Evolutionary conservation across 1,140 invertebrate genomes (phyloP).

Genomic region (Rhizoglyphus robini): DNA sequence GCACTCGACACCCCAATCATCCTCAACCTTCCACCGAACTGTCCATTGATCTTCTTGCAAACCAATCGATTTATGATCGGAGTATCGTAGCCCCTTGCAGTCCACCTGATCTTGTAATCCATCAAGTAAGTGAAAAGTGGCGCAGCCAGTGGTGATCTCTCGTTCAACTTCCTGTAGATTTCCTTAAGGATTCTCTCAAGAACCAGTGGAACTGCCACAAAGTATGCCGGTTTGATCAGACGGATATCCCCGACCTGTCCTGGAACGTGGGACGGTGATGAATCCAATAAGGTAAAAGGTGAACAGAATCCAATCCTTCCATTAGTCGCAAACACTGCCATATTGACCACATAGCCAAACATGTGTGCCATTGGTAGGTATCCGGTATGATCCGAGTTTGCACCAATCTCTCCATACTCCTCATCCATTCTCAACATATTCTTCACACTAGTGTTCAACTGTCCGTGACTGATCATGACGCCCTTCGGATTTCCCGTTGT

Average conservation of each 20-base stretch:
- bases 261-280: constrained; percentile 33
- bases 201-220: constrained; percentile 74
- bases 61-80: constrained; percentile 23
- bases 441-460: constrained; percentile 50
- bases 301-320: constrained; percentile 89
- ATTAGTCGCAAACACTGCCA: constrained; percentile 38
- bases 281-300: constrained; percentile 83
- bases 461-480: constrained; percentile 27
- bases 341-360: constrained; percentile 56
- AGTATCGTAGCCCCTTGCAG: constrained; percentile 18
- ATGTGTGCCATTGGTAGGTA: constrained; percentile 96
- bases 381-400: constrained; percentile 60
- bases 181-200: constrained; percentile 35
- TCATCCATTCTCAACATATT: constrained; percentile 64
- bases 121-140: constrained; percentile 20
- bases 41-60: constrained; percentile 48
- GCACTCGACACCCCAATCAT: constrained; percentile 81
- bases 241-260: constrained; percentile 28
- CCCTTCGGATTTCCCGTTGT: constrained; percentile 30
- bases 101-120: constrained; percentile 22
- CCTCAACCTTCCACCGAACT: constrained; percentile 62
- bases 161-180: constrained; percentile 37
- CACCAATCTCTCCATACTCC: constrained; percentile 28
- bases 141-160: constrained; percentile 26
- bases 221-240: constrained; percentile 57